A percentile compares a stretch with the other conserved stretches of the same genome.
phyloP scores from a whole-genome alignment of 2,797 vertebrate genomes.

The Bradypodion pumilum region DNA sequence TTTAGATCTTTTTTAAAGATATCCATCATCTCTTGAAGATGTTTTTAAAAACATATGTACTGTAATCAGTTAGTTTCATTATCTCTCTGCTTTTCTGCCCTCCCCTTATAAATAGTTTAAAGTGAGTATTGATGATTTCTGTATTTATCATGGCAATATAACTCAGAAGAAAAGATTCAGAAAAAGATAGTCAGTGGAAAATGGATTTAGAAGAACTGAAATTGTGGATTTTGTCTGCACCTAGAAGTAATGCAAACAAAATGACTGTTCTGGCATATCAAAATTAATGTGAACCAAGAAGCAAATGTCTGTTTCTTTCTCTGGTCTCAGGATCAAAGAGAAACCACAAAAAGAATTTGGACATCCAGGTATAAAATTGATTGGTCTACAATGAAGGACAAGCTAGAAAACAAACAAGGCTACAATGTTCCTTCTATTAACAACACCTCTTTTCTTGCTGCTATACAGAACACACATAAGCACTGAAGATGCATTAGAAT shows the following conservation, averaged over 20 bases:
- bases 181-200: conserved; percentile 25
- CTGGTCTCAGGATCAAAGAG: conserved; percentile 33
- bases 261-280: conserved; percentile 37
- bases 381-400: conserved; percentile 11
- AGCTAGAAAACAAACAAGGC: conserved; percentile 6
- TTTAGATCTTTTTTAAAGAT: too few relatives aligned
- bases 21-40: too few relatives aligned
- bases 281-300: conserved; percentile 22
- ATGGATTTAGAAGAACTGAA: conserved; percentile 31
- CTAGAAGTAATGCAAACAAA: conserved; percentile 42
- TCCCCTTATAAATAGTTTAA: conserved; percentile 19
- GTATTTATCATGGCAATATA: conserved; percentile 29
- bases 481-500: background rate
- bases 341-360: background rate
- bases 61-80: background rate
- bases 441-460: background rate
- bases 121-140: conserved; percentile 36
- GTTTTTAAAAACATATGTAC: background rate
- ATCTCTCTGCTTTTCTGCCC: conserved; percentile 9
- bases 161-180: conserved; percentile 10
- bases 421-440: conserved; percentile 5
- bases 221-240: conserved; percentile 29
- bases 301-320: conserved; percentile 31
- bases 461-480: background rate
- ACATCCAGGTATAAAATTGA: conserved; percentile 32